A percentile compares a stretch with the other conserved stretches of the same genome.
Evolutionary conservation across 1,140 invertebrate genomes (phyloP).

Genomic region (Meloidogyne floridensis): DNA sequence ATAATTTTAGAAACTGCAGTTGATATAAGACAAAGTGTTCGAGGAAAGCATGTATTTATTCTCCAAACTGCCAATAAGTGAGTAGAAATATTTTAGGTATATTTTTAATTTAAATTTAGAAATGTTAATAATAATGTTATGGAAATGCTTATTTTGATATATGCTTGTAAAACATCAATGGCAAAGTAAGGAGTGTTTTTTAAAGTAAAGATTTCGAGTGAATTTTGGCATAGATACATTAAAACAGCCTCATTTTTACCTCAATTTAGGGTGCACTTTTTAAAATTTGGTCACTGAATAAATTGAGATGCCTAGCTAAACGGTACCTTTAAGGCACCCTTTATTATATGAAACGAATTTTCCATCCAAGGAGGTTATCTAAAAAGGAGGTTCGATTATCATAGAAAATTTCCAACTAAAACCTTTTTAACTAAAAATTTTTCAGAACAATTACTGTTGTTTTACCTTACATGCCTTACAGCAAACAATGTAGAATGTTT

Average conservation of each 20-base stretch:
- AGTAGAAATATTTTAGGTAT: conserved; percentile 3
- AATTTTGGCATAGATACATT: too few relatives aligned
- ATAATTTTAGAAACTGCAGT: conserved; percentile 55
- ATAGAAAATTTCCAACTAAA: not conserved
- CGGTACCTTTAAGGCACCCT: too few relatives aligned
- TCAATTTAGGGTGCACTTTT: not conserved
- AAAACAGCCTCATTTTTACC: too few relatives aligned
- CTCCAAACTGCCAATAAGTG: conserved; percentile 57
- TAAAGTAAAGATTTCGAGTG: too few relatives aligned
- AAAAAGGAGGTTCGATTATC: too few relatives aligned
- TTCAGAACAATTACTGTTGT: conserved; percentile 91
- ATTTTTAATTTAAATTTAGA: conserved; percentile 32
- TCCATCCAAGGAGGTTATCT: too few relatives aligned
- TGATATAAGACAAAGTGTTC: conserved; percentile 60
- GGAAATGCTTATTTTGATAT: conserved; percentile 97
- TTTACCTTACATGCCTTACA: conserved; percentile 96
- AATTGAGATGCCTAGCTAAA: conserved; percentile 29
- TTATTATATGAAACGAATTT: too few relatives aligned
- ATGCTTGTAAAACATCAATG: conserved; percentile 97
- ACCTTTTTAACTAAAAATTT: not conserved
- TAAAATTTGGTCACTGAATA: conserved; percentile 36
- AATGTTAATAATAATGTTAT: conserved; percentile 79
- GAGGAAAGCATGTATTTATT: conserved; percentile 64
- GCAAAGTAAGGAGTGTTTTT: conserved; percentile 69
- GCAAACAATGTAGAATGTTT: conserved; percentile 98